These are phyloP conservation scores for Hylaea fasciaria DNA, from an alignment of 2,888 invertebrate species.

Conservation along the genomic window DNA sequence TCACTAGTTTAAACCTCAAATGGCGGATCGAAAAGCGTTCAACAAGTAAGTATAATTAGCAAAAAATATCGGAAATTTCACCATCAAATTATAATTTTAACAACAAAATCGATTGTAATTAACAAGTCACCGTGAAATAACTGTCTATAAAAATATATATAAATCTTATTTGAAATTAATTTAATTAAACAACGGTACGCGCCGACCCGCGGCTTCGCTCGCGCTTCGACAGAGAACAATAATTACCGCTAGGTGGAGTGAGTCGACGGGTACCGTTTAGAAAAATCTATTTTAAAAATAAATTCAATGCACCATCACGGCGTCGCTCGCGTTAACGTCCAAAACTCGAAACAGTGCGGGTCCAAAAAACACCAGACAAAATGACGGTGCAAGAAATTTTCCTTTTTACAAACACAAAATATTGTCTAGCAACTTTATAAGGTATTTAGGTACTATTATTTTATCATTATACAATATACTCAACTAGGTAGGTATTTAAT, in stretches of 20 bases:
- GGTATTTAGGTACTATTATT: slow-evolving; percentile 71
- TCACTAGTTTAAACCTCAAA: slow-evolving; percentile 53
- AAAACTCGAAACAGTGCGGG: slow-evolving; percentile 36
- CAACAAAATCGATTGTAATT: slow-evolving; percentile 79
- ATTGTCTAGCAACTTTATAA: slow-evolving; percentile 80
- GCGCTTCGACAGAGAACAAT: slow-evolving; percentile 22
- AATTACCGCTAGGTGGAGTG: too few species aligned
- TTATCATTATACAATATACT: slow-evolving; percentile 67
- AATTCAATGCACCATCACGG: slow-evolving; percentile 42
- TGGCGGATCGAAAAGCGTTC: slow-evolving; percentile 53
- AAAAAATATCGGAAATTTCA: slow-evolving; percentile 51
- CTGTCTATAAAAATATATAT: slow-evolving; percentile 83
- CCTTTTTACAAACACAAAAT: slow-evolving; percentile 66
- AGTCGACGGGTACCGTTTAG: slow-evolving; percentile 34
- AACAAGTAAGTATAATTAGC: slow-evolving; percentile 36
- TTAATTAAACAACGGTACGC: slow-evolving; percentile 72
- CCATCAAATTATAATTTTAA: slow-evolving; percentile 51
- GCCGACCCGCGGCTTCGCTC: slow-evolving; percentile 58
- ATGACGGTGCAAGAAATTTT: slow-evolving; percentile 72
- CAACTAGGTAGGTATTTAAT: slow-evolving; percentile 72
- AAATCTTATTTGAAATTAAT: slow-evolving; percentile 69
- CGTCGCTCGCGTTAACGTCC: slow-evolving; percentile 39
- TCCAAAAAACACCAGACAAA: slow-evolving; percentile 51
- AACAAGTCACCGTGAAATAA: slow-evolving; percentile 77
- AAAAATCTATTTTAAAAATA: slow-evolving; percentile 44